Conservation (phyloP, 2,113 vertebrate species). For the Toxotes jaculatrix region DNA sequence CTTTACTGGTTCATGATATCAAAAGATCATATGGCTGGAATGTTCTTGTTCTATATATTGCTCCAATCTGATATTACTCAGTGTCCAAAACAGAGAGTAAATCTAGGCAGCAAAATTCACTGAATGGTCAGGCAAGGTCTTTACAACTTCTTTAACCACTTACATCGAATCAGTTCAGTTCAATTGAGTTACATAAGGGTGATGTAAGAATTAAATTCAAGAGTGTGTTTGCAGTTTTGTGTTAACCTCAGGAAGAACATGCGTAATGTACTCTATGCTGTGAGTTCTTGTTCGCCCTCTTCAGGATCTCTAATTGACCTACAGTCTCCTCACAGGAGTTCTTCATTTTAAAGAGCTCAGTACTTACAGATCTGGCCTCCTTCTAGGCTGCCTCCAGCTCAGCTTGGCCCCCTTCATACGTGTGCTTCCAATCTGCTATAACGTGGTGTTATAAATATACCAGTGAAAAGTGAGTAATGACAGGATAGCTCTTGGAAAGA, state of each 20-base stretch:
- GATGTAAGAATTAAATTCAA: neutral
- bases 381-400: slow-evolving; percentile 46
- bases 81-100: neutral
- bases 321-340: slow-evolving; percentile 28
- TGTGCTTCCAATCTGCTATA: slow-evolving; percentile 40
- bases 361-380: slow-evolving; percentile 23
- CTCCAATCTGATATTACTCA: neutral
- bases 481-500: slow-evolving; percentile 24
- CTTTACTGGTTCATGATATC: neutral
- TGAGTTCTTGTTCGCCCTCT: slow-evolving; percentile 26
- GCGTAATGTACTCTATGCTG: neutral
- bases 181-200: neutral
- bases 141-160: neutral
- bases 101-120: neutral
- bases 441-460: slow-evolving; percentile 52
- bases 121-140: neutral
- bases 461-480: slow-evolving; percentile 47
- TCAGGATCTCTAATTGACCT: slow-evolving; percentile 37
- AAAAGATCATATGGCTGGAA: neutral
- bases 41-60: neutral
- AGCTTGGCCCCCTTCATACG: slow-evolving; percentile 38
- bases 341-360: slow-evolving; percentile 32
- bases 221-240: neutral
- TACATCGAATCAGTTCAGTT: neutral
- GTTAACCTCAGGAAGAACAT: neutral